phyloP scores from a whole-genome alignment of 2,113 vertebrate species.

The Emberiza fucata region DNA sequence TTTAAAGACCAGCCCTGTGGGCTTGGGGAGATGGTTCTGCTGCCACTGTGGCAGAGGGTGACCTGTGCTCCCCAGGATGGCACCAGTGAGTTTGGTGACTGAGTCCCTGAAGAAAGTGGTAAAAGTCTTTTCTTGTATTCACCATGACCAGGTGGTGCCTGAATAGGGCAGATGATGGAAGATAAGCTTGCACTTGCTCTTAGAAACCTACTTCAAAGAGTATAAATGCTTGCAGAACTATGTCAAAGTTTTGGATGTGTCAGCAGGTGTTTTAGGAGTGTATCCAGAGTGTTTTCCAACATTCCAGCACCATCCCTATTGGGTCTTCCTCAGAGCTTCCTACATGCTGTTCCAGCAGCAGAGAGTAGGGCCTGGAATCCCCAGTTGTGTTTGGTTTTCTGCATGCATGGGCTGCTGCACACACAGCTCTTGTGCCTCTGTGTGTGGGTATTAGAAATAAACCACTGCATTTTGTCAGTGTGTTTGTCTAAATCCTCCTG shows the following conservation, averaged over 20 bases:
- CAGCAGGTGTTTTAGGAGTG: background rate
- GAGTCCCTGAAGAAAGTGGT: background rate
- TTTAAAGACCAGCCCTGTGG: background rate
- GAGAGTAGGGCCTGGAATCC: background rate
- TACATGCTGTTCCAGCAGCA: background rate
- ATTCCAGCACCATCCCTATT: background rate
- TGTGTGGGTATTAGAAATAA: background rate
- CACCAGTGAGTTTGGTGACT: background rate
- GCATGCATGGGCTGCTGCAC: accelerated
- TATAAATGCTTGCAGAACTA: background rate
- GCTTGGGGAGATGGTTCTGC: background rate
- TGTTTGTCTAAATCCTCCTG: background rate
- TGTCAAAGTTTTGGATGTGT: background rate
- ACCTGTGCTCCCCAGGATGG: background rate
- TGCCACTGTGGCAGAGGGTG: background rate
- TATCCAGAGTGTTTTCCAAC: background rate
- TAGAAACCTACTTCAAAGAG: background rate
- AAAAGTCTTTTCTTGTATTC: background rate
- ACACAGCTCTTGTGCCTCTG: background rate
- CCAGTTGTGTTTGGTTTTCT: background rate
- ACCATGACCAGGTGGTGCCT: background rate
- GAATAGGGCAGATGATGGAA: background rate
- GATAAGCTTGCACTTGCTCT: background rate
- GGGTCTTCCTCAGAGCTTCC: background rate
- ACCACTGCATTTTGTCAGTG: background rate